phyloP scores from a whole-genome alignment of 2,797 vertebrate genomes.

The Poecilia picta region DNA sequence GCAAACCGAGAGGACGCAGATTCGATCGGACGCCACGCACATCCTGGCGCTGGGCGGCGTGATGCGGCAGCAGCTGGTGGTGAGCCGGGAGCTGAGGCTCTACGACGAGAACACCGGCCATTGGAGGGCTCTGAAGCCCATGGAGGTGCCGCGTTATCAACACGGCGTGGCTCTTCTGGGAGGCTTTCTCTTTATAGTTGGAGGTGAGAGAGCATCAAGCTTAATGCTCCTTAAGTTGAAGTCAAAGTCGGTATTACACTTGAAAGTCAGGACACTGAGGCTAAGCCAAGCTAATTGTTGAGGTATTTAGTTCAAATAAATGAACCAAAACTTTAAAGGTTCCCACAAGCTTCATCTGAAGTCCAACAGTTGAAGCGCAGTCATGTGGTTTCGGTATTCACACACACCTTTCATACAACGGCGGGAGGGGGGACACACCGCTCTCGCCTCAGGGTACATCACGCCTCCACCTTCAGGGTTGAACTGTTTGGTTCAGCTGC shows the following conservation, averaged over 20 bases:
- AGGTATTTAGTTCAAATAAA: neutral
- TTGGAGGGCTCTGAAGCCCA: slow-evolving; percentile 82
- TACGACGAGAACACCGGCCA: slow-evolving; percentile 74
- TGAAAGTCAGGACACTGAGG: neutral
- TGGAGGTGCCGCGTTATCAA: slow-evolving; percentile 85
- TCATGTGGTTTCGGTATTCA: too few species aligned
- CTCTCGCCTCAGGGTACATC: too few species aligned
- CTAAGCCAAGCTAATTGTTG: neutral
- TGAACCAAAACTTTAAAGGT: neutral
- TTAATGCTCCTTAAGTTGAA: neutral
- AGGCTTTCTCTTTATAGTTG: slow-evolving; percentile 85
- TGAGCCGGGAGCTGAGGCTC: slow-evolving; percentile 83
- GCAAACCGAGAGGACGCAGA: slow-evolving; percentile 83
- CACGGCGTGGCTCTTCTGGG: slow-evolving; percentile 84
- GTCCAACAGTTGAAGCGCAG: too few species aligned
- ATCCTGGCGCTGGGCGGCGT: slow-evolving; percentile 84
- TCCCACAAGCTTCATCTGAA: too few species aligned
- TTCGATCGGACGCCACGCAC: slow-evolving; percentile 80
- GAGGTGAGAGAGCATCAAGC: slow-evolving; percentile 72
- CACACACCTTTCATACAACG: too few species aligned
- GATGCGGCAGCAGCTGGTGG: slow-evolving; percentile 86
- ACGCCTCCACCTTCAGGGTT: too few species aligned
- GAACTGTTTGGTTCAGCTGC: too few species aligned
- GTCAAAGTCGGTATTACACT: neutral
- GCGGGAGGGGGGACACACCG: too few species aligned